These are phyloP conservation scores for Galagoides demidoff DNA, from an alignment of 2,797 vertebrate species.

Conservation along the genomic window DNA sequence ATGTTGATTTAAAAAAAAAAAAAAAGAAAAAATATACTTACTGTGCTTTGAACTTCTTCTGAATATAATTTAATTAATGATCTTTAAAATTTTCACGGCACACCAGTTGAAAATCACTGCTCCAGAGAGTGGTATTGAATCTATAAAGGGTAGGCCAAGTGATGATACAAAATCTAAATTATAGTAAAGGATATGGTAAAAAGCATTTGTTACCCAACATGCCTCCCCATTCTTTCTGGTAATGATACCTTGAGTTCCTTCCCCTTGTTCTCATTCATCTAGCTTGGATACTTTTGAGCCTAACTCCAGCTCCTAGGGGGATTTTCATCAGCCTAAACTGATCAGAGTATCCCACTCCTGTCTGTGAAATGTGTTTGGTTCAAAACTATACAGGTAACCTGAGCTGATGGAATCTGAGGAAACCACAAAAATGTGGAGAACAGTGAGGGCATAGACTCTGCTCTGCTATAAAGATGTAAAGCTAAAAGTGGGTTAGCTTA, in stretches of 20 bases:
- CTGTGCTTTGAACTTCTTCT: too few relatives aligned
- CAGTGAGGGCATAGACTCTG: not conserved
- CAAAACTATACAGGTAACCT: not conserved
- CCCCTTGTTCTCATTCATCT: not conserved
- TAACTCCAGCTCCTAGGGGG: not conserved
- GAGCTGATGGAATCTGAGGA: not conserved
- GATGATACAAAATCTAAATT: not conserved
- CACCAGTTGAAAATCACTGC: too few relatives aligned
- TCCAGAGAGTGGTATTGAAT: slow-evolving; percentile 9
- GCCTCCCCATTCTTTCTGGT: not conserved
- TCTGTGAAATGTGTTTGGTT: not conserved
- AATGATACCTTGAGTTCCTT: not conserved
- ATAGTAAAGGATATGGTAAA: not conserved
- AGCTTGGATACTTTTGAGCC: not conserved
- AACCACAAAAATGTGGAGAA: not conserved
- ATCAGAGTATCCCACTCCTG: not conserved
- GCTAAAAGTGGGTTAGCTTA: not conserved
- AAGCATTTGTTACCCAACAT: not conserved
- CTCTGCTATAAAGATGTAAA: not conserved
- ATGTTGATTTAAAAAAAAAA: too few relatives aligned
- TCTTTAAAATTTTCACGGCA: too few relatives aligned
- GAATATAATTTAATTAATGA: too few relatives aligned
- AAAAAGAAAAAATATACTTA: too few relatives aligned
- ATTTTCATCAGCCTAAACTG: not conserved
- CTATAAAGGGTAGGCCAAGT: not conserved